These are phyloP conservation scores for Amiota mariae DNA, from an alignment of 2,888 invertebrate species.

Conservation along the genomic window DNA sequence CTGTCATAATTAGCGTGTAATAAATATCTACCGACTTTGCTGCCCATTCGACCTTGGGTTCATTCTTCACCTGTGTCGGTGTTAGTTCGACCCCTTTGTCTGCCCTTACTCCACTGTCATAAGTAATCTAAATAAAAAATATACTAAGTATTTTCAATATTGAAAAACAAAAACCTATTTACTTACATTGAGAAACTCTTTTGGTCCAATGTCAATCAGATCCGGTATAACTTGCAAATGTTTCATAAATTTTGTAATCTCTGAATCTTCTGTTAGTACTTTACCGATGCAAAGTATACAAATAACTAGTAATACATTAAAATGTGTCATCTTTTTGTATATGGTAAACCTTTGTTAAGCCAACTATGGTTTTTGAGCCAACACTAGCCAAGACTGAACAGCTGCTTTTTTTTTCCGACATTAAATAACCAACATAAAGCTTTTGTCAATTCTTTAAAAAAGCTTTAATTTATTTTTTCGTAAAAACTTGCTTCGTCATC, in stretches of 20 bases:
- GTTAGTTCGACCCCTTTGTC: slow-evolving; percentile 81
- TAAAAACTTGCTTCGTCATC: no score
- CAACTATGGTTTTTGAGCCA: no score
- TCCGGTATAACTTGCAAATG: slow-evolving; percentile 70
- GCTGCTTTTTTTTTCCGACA: background rate
- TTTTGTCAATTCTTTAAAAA: no score
- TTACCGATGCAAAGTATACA: background rate
- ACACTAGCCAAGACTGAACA: background rate
- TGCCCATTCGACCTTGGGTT: slow-evolving; percentile 49
- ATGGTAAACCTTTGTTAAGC: no score
- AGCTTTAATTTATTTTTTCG: no score
- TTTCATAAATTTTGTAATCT: slow-evolving; percentile 66
- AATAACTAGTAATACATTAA: background rate
- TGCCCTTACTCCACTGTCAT: slow-evolving; percentile 73
- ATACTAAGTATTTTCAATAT: background rate
- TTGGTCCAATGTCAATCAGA: slow-evolving; percentile 65
- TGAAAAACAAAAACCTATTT: background rate
- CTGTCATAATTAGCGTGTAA: slow-evolving; percentile 73
- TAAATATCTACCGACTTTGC: slow-evolving; percentile 48
- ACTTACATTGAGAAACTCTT: slow-evolving; percentile 67
- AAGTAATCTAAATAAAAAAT: slow-evolving; percentile 57
- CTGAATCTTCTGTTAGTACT: slow-evolving; percentile 56
- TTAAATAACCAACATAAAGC: slow-evolving; percentile 15
- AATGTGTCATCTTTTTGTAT: no score
- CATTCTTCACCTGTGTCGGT: slow-evolving; percentile 76